These are phyloP conservation scores for Phylloscopus trochiloides DNA, from an alignment of 2,113 vertebrate genomes.

Conservation along the genomic window DNA sequence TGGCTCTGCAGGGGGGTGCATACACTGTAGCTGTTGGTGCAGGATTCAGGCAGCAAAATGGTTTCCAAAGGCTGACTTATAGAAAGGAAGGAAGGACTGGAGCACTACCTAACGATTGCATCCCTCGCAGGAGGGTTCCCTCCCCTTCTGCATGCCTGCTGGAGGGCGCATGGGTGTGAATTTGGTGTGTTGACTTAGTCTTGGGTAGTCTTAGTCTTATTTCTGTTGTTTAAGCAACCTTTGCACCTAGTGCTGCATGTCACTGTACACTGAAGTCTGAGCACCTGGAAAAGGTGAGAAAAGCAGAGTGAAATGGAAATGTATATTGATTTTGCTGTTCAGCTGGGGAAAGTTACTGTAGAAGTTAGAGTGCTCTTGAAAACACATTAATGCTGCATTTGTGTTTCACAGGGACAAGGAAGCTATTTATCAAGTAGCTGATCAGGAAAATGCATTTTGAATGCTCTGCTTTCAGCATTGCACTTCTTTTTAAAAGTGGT, in stretches of 20 bases:
- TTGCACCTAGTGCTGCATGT: background rate
- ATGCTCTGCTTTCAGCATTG: background rate
- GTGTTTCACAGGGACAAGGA: background rate
- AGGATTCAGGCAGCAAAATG: background rate
- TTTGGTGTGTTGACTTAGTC: background rate
- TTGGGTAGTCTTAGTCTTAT: background rate
- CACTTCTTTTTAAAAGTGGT: background rate
- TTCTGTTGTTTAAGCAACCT: background rate
- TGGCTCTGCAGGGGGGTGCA: rapidly evolving
- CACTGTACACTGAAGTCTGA: background rate
- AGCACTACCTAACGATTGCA: background rate
- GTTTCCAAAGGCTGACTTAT: background rate
- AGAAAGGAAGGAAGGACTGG: background rate
- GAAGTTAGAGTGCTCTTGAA: background rate
- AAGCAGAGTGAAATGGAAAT: background rate
- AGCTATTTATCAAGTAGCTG: background rate
- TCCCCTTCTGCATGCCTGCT: rapidly evolving
- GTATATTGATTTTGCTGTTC: background rate
- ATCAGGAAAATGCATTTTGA: background rate
- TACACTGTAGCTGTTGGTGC: background rate
- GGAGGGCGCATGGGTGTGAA: background rate
- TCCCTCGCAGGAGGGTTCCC: background rate
- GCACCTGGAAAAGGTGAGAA: background rate
- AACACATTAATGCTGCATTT: background rate
- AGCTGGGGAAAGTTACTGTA: background rate